phyloP scores from a whole-genome alignment of 2,797 vertebrate species.

The Spinus pinus region DNA sequence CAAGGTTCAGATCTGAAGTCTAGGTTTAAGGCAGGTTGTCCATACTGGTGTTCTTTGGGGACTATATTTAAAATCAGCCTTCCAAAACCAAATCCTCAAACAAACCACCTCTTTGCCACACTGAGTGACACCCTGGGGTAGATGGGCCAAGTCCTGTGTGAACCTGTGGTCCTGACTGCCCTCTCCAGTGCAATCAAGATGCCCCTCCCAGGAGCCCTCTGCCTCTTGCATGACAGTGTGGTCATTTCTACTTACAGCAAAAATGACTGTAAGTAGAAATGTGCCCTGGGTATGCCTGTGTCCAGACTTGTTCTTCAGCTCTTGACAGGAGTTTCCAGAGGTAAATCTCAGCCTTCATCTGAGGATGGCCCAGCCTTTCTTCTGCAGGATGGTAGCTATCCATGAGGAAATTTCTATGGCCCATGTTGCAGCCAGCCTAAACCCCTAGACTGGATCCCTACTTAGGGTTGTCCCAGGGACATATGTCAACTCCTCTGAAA shows the following conservation, averaged over 20 bases:
- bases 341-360: background rate
- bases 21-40: background rate
- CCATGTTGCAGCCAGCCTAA: background rate
- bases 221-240: background rate
- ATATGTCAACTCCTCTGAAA: background rate
- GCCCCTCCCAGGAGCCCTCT: background rate
- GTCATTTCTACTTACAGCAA: background rate
- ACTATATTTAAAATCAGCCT: background rate
- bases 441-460: accelerated
- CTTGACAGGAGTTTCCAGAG: background rate
- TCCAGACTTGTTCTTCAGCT: background rate
- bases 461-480: background rate
- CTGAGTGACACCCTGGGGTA: background rate
- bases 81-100: background rate
- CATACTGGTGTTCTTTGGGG: background rate
- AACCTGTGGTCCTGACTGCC: background rate
- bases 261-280: background rate
- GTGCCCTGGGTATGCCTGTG: background rate
- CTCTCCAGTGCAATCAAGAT: background rate
- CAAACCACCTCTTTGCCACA: background rate
- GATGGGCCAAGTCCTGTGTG: background rate
- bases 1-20: background rate
- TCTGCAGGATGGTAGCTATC: background rate
- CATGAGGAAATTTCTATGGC: background rate
- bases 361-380: background rate